phyloP scores from a whole-genome alignment of 2,888 invertebrate genomes.

The Fissipunctia ypsillon region DNA sequence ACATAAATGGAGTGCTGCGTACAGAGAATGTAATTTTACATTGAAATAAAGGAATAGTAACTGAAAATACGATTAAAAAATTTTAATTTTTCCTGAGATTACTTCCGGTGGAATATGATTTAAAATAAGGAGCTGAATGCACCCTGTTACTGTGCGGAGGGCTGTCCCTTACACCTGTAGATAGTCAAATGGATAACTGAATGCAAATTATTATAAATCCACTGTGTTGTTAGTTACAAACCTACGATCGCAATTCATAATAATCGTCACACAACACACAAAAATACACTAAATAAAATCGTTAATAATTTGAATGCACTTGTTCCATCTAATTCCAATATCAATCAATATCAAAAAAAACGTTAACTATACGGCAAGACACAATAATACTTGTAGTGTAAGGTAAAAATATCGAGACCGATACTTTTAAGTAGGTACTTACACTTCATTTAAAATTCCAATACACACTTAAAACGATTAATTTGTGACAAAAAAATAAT shows the following conservation, averaged over 20 bases:
- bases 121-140: too few relatives aligned
- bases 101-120: too few relatives aligned
- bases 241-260: constrained; percentile 21
- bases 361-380: constrained; percentile 78
- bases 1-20: too few relatives aligned
- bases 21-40: too few relatives aligned
- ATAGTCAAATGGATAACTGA: constrained; percentile 45
- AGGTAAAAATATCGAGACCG: constrained; percentile 74
- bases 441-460: constrained; percentile 67
- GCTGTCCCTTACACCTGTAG: too few relatives aligned
- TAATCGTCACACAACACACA: constrained; percentile 60
- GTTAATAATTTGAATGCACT: constrained; percentile 54
- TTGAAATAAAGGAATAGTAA: too few relatives aligned
- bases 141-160: too few relatives aligned
- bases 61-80: too few relatives aligned
- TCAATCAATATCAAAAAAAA: constrained; percentile 56
- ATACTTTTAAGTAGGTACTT: constrained; percentile 72
- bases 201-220: constrained; percentile 36
- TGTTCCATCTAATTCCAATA: constrained; percentile 59
- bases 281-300: constrained; percentile 41
- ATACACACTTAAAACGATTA: constrained; percentile 69
- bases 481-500: constrained; percentile 81
- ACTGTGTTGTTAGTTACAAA: constrained; percentile 47
- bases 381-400: constrained; percentile 78
- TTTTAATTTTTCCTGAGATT: too few relatives aligned